Base-by-base conservation (phyloP, 2,797 vertebrate species). In the Clarias fuscus region DNA sequence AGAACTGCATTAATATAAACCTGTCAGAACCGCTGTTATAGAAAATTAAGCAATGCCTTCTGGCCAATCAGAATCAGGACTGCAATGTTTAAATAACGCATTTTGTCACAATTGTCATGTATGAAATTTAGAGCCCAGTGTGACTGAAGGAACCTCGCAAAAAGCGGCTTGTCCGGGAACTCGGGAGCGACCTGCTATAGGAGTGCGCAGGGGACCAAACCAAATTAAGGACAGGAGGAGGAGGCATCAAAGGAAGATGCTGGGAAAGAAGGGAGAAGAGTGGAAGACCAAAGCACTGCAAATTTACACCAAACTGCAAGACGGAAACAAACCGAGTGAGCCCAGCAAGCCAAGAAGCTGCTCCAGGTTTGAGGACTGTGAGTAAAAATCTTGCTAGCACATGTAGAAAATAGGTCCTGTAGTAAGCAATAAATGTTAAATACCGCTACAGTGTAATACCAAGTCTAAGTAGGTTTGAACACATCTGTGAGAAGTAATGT, bases 361-460 rank as follows among this genome's bases (percentile, higher is more conserved):
- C 89, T 94, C 92, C 84, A 90, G 89, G 88, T 95, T 96, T 83
- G 92, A 95, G 85, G 92, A 95, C 68, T 92, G 93, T 96, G 89
- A 96, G 93, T 92, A 89, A 80, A 80, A 77, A 10, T 7, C 7
- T 72, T 37, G 24, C 33, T 48, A 64, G 65, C 22, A 37, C 88
- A 84, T 83, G 22, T 1, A 61, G 56, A 84, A 58, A 33, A 40
- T 4, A 27, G 13, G 7, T 1, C 27, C 5, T 27, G 27, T 37
- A 4, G 37, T 2, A 33, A 56, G 6, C 5, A 27, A 27, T 53
- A 4, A 10, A 75, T 17, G 48, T 7, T 75, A 75, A 53, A 14
- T 53, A 5, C 15, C 24, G 48, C 1, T n/a, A 22, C 11, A 53
- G 18, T 14, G 11, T n/a, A n/a, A 5, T 48, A 22, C 8, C 15